A percentile compares a stretch with the other conserved stretches of the same genome.
Evolutionary conservation across 2,797 vertebrate species (phyloP).

Genomic region (Falco rusticolus): DNA sequence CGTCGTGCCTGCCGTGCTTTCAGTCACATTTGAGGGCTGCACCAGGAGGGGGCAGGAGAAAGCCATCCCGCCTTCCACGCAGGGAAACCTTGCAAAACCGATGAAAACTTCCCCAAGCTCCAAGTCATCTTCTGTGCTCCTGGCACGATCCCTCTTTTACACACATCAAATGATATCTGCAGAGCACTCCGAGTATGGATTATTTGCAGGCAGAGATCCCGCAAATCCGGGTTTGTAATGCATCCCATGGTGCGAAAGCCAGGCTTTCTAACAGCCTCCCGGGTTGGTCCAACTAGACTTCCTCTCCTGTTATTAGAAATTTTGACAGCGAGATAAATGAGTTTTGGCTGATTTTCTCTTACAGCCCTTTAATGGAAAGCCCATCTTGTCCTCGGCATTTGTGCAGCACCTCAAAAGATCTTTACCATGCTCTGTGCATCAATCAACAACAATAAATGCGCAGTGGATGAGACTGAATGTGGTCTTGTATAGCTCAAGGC

Average conservation of each 20-base stretch:
- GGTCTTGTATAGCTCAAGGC: slow-evolving; percentile 4
- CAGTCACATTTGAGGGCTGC: slow-evolving; percentile 36
- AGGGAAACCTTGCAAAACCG: slow-evolving; percentile 42
- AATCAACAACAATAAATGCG: not conserved
- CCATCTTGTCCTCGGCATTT: not conserved
- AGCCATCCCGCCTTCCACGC: slow-evolving; percentile 4
- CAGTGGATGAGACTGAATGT: not conserved
- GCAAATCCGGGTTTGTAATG: slow-evolving; percentile 53
- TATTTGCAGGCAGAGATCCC: slow-evolving; percentile 40
- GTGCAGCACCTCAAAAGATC: not conserved
- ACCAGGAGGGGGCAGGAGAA: slow-evolving; percentile 74
- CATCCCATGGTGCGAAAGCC: not conserved
- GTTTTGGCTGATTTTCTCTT: slow-evolving; percentile 26
- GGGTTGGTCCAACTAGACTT: not conserved
- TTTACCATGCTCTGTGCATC: not conserved
- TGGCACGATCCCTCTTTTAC: slow-evolving; percentile 42
- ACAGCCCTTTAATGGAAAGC: not conserved
- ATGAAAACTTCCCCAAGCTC: slow-evolving; percentile 47
- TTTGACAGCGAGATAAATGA: slow-evolving; percentile 46
- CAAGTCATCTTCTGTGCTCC: slow-evolving; percentile 51
- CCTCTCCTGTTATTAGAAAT: not conserved
- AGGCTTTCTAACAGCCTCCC: slow-evolving; percentile 7
- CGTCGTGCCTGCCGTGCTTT: not conserved
- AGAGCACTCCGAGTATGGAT: slow-evolving; percentile 10
- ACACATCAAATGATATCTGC: slow-evolving; percentile 49